Percentiles rank a stretch among this genome's conserved stretches.
Evolutionary conservation across 2,113 vertebrate species (phyloP).

Genomic region (Anarrhichthys ocellatus): DNA sequence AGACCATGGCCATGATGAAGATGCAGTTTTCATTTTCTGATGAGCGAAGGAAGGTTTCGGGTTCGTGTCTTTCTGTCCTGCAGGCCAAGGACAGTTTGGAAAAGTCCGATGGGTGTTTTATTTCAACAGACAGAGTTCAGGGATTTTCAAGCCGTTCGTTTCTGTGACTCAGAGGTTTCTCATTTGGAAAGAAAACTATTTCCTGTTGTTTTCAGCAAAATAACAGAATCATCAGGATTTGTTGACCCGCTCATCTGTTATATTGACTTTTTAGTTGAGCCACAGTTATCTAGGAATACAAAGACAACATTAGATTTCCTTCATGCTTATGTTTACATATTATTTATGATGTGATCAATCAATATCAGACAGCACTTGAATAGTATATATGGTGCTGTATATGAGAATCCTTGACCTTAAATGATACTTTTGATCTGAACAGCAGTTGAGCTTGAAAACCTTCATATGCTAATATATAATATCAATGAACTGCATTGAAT

Average conservation of each 20-base stretch:
- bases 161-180: conserved; percentile 45
- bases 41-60: conserved; percentile 42
- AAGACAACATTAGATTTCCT: not conserved
- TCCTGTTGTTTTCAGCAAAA: not conserved
- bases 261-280: not conserved
- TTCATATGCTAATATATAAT: too few species aligned
- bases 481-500: too few species aligned
- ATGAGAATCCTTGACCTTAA: not conserved
- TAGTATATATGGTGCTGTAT: not conserved
- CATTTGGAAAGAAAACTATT: not conserved
- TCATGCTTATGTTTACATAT: not conserved
- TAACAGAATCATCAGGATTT: conserved; percentile 20
- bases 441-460: not conserved
- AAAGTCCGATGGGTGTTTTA: conserved; percentile 12
- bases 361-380: not conserved
- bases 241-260: not conserved
- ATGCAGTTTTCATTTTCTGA: conserved; percentile 55
- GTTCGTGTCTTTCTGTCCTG: conserved; percentile 24
- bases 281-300: not conserved
- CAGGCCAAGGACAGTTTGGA: not conserved
- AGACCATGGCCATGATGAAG: conserved; percentile 32
- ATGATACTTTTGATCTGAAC: not conserved
- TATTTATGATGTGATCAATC: not conserved
- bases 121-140: conserved; percentile 31
- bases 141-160: not conserved